phyloP scores from a whole-genome alignment of 2,797 vertebrate genomes.

The Numenius phaeopus region DNA sequence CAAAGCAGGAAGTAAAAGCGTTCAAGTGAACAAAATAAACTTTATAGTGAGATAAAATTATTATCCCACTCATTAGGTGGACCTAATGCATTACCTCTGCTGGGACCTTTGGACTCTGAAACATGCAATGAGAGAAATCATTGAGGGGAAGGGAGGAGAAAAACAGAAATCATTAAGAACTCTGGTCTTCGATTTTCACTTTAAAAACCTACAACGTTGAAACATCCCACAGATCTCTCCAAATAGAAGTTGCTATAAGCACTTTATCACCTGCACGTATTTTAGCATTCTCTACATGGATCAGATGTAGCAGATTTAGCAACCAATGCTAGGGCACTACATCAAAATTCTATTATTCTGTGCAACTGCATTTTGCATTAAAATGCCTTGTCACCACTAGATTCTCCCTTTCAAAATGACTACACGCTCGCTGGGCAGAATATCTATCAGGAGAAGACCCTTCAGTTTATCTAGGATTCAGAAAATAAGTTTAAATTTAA shows the following conservation, averaged over 20 bases:
- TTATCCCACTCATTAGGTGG: conserved; percentile 76
- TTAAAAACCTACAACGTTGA: not conserved
- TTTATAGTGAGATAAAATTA: conserved; percentile 69
- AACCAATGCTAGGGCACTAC: conserved; percentile 21
- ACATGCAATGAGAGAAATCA: conserved; percentile 45
- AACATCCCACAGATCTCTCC: not conserved
- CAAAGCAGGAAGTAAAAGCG: conserved; percentile 46
- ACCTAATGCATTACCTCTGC: conserved; percentile 78
- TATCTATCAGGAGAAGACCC: conserved; percentile 24
- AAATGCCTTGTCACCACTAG: conserved; percentile 46
- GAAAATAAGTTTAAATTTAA: conserved; percentile 1
- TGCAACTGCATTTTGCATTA: conserved; percentile 51
- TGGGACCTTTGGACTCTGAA: conserved; percentile 72
- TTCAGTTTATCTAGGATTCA: not conserved
- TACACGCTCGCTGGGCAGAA: not conserved
- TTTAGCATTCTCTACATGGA: conserved; percentile 48
- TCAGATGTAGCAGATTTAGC: conserved; percentile 52
- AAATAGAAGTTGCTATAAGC: not conserved
- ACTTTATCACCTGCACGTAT: conserved; percentile 6
- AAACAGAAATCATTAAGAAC: conserved; percentile 52
- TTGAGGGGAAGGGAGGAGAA: conserved; percentile 29
- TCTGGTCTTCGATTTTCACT: not conserved
- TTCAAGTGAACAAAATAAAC: conserved; percentile 40
- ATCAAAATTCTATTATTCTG: conserved; percentile 68
- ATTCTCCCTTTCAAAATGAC: conserved; percentile 33